Base-by-base conservation (phyloP, 2,797 vertebrate genomes). In the Neosalanx taihuensis region DNA sequence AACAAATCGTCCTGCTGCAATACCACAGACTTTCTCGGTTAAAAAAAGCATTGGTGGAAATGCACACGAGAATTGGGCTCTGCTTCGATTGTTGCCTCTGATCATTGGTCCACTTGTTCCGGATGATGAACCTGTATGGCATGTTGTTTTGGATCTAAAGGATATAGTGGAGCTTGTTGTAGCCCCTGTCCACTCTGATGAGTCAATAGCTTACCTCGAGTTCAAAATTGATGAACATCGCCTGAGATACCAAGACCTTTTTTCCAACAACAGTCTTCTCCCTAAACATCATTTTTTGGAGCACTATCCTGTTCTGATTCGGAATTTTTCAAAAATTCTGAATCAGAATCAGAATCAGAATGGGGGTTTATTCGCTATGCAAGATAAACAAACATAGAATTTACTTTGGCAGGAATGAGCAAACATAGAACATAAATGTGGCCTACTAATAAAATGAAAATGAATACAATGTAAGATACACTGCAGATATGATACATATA, bases 241-340 rank as follows among this genome's bases (percentile, higher is more conserved):
- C 3, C 67, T 64, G 67, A 67, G 63, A 70, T 71, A 72, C 35
- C 53, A 70, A 74, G 76, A 74, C 6, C 18, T 72, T 67, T 81
- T 76, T 67, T 51, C 63, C 35, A 26, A 64, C 30, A 70, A 15
- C n/a, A 0, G 0, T 23, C 18, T 77, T 18, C 69, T 74, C 37
- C 74, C 72, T 1, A 79, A 77, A 62, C 74, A 79, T 67, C 37
- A 72, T 79, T 79, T 56, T 67, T 46, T 76, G 10, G 74, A 75
- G 67, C 76, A 77, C 6, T 83, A 76, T 6, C 13, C 74, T 58
- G 2, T 23, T 1, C 5, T 81, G 51, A 79, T 79, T n/a, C 5
- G 3, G n/a, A n/a, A n/a, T n/a, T n/a, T n/a, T n/a, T n/a, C n/a
- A n/a, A n/a, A n/a, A n/a, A n/a, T n/a, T n/a, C n/a, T n/a, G n/a